These are phyloP conservation scores for Mastomys coucha DNA, from an alignment of 2,113 vertebrate genomes.

Conservation along the genomic window DNA sequence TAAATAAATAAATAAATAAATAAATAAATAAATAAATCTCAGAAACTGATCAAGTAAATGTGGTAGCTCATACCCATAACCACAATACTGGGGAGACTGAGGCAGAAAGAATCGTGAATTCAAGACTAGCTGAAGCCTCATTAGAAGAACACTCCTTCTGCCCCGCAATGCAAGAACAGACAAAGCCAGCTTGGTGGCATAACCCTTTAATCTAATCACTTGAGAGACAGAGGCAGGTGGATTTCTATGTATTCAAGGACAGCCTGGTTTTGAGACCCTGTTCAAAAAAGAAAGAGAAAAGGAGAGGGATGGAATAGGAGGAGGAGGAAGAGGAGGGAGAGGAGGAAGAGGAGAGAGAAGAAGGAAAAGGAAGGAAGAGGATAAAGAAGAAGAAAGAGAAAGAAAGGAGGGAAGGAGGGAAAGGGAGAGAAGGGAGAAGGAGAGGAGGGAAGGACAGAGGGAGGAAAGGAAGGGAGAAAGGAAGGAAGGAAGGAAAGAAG, in stretches of 20 bases:
- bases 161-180: background rate
- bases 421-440: too few relatives aligned
- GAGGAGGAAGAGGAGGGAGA: background rate
- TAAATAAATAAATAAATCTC: background rate
- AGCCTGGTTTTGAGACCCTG: background rate
- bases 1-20: too few relatives aligned
- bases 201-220: background rate
- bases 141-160: too few relatives aligned
- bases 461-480: too few relatives aligned
- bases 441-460: too few relatives aligned
- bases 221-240: background rate
- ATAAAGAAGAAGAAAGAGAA: too few relatives aligned
- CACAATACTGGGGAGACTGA: background rate
- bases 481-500: fast-evolving
- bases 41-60: slow-evolving; percentile 25
- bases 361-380: too few relatives aligned
- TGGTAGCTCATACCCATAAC: background rate
- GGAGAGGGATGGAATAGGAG: too few relatives aligned
- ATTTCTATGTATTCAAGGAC: background rate
- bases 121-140: background rate
- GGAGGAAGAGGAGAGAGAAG: too few relatives aligned
- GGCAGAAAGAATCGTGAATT: background rate
- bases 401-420: background rate
- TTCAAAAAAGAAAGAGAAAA: background rate
- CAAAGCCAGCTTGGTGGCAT: background rate